Percentiles rank a stretch among this genome's conserved stretches.
Evolutionary conservation across 2,797 vertebrate genomes (phyloP).

Genomic region (Mormyrops attenuatus): DNA sequence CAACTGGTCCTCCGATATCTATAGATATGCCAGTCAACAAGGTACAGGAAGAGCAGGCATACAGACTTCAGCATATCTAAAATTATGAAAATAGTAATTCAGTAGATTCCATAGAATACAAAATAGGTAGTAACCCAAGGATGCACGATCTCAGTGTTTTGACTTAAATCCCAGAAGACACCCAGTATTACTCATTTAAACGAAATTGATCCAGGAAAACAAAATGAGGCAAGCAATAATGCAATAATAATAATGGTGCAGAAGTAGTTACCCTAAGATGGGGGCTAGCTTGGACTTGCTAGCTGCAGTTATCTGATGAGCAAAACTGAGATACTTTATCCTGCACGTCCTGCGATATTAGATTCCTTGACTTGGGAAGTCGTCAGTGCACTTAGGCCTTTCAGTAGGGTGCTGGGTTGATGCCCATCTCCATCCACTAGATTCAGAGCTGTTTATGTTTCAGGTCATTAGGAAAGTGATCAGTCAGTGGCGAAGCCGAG

Average conservation of each 20-base stretch:
- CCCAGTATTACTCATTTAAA: background rate
- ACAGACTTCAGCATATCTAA: background rate
- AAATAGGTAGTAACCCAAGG: background rate
- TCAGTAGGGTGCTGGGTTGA: slow-evolving; percentile 6
- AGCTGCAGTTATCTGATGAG: background rate
- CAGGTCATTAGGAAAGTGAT: background rate
- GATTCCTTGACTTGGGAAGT: background rate
- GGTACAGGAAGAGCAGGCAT: background rate
- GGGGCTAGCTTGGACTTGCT: background rate
- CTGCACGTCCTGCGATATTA: background rate
- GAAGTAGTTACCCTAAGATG: background rate
- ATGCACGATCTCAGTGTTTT: background rate
- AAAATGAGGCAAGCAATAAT: background rate
- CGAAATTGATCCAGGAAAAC: background rate
- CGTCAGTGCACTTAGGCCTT: background rate
- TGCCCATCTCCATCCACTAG: background rate
- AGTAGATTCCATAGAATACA: background rate
- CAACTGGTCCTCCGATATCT: background rate
- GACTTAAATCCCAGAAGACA: background rate
- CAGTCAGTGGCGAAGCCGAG: background rate
- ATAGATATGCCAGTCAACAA: background rate
- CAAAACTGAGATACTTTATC: background rate
- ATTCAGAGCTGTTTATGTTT: background rate
- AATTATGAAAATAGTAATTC: background rate
- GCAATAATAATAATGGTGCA: background rate